Conservation (phyloP, 2,888 invertebrate species). For the Onthophagus sagittarius region DNA sequence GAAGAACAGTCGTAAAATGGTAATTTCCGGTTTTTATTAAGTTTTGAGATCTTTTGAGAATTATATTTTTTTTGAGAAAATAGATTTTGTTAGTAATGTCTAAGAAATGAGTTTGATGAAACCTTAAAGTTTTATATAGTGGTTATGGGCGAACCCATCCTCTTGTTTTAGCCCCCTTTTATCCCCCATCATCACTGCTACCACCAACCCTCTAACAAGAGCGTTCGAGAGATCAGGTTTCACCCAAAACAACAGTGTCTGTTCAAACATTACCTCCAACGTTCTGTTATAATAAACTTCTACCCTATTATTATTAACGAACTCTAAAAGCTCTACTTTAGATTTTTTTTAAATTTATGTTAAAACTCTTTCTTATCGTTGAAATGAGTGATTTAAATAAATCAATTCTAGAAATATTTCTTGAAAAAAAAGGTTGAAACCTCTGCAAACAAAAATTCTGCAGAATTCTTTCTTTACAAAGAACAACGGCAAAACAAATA, state of each 20-base stretch:
- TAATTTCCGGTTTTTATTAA: not conserved
- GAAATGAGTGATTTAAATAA: no score
- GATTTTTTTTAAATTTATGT: not conserved
- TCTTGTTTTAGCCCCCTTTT: conserved; percentile 23
- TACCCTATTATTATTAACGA: conserved; percentile 17
- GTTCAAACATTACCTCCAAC: conserved; percentile 33
- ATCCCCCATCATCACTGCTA: conserved; percentile 21
- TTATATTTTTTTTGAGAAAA: no score
- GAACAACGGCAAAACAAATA: not conserved
- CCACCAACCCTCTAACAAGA: conserved; percentile 30
- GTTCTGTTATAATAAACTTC: conserved; percentile 21
- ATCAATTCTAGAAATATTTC: no score
- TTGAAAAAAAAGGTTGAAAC: no score
- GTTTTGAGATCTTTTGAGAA: not conserved
- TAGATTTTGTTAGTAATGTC: no score
- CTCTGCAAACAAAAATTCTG: not conserved
- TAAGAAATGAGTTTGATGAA: no score
- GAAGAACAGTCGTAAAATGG: not conserved
- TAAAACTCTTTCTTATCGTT: no score
- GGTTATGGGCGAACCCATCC: no score
- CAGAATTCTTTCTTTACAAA: not conserved
- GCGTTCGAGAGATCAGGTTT: conserved; percentile 35
- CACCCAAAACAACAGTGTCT: conserved; percentile 37
- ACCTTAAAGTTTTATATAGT: no score
- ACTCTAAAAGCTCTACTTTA: conserved; percentile 3